Base-by-base conservation (phyloP, 2,888 invertebrate species). In the Agonum fuliginosum region DNA sequence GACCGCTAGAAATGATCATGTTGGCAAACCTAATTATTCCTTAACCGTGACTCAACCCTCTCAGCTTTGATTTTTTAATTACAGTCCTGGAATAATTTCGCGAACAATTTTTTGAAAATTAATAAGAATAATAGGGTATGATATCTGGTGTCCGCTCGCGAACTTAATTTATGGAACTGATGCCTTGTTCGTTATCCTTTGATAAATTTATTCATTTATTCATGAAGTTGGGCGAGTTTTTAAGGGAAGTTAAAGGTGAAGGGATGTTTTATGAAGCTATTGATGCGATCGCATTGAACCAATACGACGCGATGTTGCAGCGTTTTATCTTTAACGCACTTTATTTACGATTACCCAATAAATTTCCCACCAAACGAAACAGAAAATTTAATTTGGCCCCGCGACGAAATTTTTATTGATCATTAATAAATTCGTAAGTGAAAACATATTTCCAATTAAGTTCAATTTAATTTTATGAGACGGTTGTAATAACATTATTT, bases 161-260 rank as follows among this genome's bases (percentile, higher is more conserved):
- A 19, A 65, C 65, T 67, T 67, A 67, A 67, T 67, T 67, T 37
- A 67, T 41, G 67, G 37, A 67, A 67, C 67, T 41, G 67, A 67
- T 67, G 67, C 67, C 41, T 67, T 67, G 67, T 67, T 67, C 67
- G 41, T 67, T 67, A 67, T 67, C 67, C 67, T 67, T 41, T 41
- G 67, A 67, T 67, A 67, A 67, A 67, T 67, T 67, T 67, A 67
- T 67, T 67, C 67, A 67, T 67, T 67, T 67, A 67, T 67, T 67
- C 67, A 67, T 67, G 67, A 41, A 37, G 67, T 41, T 41, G 12
- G 37, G 22, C 22, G 20, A 67, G 41, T 41, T 67, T 67, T 67
- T 37, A 67, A 41, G 10, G 41, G 41, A 41, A 37, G 22, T 67
- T 67, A 41, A 67, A 67, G 67, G 67, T 41, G 67, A 67, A 34